A percentile compares a stretch with the other conserved stretches of the same genome.
Evolutionary conservation across 2,797 vertebrate species (phyloP).

Genomic region (Masticophis lateralis): DNA sequence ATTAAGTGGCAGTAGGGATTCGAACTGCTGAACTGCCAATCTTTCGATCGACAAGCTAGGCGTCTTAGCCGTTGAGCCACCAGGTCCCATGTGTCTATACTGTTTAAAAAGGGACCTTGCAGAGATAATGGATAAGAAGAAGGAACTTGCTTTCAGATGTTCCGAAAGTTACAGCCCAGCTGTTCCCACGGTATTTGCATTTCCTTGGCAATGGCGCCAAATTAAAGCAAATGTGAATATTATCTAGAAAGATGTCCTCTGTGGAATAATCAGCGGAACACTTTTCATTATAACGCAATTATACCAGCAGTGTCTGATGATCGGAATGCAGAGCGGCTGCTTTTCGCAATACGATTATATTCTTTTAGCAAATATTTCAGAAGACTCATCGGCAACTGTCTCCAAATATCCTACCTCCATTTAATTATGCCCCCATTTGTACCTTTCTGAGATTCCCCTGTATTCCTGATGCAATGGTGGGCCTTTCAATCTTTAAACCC

Average conservation of each 20-base stretch:
- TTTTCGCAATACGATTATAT: conserved; percentile 65
- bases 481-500: neutral
- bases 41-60: too few species aligned
- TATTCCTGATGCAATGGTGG: conserved; percentile 4
- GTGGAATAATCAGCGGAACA: conserved; percentile 62
- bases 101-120: neutral
- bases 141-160: conserved; percentile 33
- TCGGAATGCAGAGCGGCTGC: conserved; percentile 64
- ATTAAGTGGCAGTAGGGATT: too few species aligned
- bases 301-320: conserved; percentile 67
- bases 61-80: too few species aligned
- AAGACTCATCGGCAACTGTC: conserved; percentile 51
- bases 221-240: conserved; percentile 63
- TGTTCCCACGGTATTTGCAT: conserved; percentile 52
- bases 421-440: conserved; percentile 31
- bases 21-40: too few species aligned
- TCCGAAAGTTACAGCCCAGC: conserved; percentile 50
- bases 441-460: neutral
- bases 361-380: conserved; percentile 50
- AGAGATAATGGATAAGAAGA: conserved; percentile 19
- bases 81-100: conserved; percentile 25
- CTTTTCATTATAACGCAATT: conserved; percentile 70
- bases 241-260: conserved; percentile 52
- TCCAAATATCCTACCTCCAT: conserved; percentile 45
- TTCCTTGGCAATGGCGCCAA: conserved; percentile 56